Evolutionary conservation across 2,797 vertebrate genomes (phyloP).

Genomic region (Pseudochirops cupreus): DNA sequence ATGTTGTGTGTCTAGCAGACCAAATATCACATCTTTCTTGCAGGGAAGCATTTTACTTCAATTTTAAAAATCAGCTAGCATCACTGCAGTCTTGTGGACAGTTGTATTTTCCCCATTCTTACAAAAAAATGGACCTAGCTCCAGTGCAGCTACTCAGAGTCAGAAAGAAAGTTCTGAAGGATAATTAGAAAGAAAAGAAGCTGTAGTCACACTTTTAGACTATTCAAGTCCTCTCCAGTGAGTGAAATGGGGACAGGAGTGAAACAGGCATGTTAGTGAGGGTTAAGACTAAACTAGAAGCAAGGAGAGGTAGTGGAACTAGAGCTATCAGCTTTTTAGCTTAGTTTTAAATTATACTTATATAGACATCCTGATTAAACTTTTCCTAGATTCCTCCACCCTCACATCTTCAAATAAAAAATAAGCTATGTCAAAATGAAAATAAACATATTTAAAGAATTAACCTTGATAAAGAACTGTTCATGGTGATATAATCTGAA

Average conservation of each 20-base stretch:
- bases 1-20: slow-evolving; percentile 8
- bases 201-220: slow-evolving; percentile 1
- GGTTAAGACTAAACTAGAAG: neutral
- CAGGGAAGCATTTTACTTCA: slow-evolving; percentile 2
- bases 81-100: neutral
- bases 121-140: neutral
- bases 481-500: neutral
- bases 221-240: slow-evolving; percentile 18
- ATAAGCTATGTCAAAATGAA: neutral
- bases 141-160: neutral
- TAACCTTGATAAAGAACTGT: neutral
- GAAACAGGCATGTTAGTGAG: neutral
- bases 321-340: neutral
- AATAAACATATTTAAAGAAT: neutral
- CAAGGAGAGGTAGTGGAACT: neutral
- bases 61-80: neutral
- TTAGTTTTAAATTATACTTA: neutral
- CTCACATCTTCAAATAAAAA: neutral
- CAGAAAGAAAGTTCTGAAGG: neutral
- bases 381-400: neutral
- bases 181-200: slow-evolving; percentile 45
- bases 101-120: neutral
- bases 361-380: neutral
- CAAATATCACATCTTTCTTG: neutral
- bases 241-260: neutral